A percentile compares a stretch with the other conserved stretches of the same genome.
Evolutionary conservation across 2,797 vertebrate genomes (phyloP).

Genomic region (Galago senegalensis): DNA sequence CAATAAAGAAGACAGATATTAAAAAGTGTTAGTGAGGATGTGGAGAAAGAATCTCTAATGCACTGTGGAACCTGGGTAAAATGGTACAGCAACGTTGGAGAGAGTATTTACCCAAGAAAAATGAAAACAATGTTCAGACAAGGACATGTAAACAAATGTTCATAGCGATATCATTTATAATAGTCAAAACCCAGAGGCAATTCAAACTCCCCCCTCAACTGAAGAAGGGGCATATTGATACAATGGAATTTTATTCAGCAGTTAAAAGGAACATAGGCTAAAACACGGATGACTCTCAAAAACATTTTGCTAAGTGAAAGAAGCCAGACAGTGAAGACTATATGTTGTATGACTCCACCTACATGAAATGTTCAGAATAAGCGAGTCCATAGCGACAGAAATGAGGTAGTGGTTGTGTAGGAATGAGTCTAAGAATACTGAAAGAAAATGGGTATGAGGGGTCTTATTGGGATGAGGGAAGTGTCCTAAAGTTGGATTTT

Average conservation of each 20-base stretch:
- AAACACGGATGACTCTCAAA: neutral
- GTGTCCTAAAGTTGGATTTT: constrained; percentile 27
- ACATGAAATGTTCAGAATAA: neutral
- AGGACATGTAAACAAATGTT: neutral
- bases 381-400: neutral
- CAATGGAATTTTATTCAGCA: constrained; percentile 36
- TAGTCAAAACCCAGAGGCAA: constrained; percentile 3
- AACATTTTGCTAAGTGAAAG: neutral
- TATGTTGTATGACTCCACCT: neutral
- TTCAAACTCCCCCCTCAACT: neutral
- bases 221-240: neutral
- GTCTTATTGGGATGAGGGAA: neutral
- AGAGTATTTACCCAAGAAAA: constrained; percentile 12
- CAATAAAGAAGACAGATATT: neutral
- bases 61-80: neutral
- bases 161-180: constrained; percentile 28
- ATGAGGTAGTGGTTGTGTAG: neutral
- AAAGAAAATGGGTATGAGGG: neutral
- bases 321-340: neutral
- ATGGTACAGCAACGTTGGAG: constrained; percentile 27
- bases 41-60: neutral
- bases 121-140: neutral
- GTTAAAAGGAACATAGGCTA: neutral
- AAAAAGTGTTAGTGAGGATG: neutral
- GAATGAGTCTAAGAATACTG: neutral